A percentile compares a stretch with the other conserved stretches of the same genome.
Conservation (phyloP, 2,113 vertebrate species). For the Lampris incognitus region DNA sequence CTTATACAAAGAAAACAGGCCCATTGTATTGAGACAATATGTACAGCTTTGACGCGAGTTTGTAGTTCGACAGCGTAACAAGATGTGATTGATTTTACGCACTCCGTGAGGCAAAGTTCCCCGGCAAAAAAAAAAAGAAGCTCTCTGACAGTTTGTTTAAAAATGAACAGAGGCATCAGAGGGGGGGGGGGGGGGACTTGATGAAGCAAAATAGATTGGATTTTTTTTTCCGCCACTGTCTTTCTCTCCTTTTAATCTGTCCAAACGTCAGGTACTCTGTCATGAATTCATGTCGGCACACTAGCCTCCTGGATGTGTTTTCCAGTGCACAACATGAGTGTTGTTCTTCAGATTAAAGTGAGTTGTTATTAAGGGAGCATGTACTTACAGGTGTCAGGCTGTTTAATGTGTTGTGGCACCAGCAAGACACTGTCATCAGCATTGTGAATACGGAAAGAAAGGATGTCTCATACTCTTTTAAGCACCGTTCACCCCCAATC, state of each 20-base stretch:
- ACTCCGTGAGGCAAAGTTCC: conserved; percentile 50
- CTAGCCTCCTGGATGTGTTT: conserved; percentile 46
- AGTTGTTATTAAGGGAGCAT: conserved; percentile 56
- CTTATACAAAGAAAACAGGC: conserved; percentile 30
- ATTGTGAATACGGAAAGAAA: conserved; percentile 29
- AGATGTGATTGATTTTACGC: conserved; percentile 54
- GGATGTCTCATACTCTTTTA: conserved; percentile 44
- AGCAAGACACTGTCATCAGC: conserved; percentile 51
- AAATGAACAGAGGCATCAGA: conserved; percentile 42
- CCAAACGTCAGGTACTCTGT: conserved; percentile 56
- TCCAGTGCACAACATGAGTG: conserved; percentile 52
- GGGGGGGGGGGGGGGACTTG: conserved; percentile 45
- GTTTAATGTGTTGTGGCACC: conserved; percentile 71
- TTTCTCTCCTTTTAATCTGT: conserved; percentile 55
- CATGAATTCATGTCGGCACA: conserved; percentile 58
- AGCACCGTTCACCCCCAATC: conserved; percentile 47
- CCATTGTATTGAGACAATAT: conserved; percentile 38
- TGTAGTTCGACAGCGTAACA: conserved; percentile 60
- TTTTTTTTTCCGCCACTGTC: conserved; percentile 41
- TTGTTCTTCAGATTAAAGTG: conserved; percentile 72
- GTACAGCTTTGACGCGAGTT: conserved; percentile 64
- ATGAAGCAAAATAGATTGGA: conserved; percentile 57
- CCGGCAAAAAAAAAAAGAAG: conserved; percentile 42
- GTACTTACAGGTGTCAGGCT: conserved; percentile 67
- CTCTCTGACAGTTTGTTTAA: conserved; percentile 25